Percentiles rank a stretch among this genome's conserved stretches.
Conservation (phyloP, 2,113 vertebrate species). For the Tragelaphus imberbis region DNA sequence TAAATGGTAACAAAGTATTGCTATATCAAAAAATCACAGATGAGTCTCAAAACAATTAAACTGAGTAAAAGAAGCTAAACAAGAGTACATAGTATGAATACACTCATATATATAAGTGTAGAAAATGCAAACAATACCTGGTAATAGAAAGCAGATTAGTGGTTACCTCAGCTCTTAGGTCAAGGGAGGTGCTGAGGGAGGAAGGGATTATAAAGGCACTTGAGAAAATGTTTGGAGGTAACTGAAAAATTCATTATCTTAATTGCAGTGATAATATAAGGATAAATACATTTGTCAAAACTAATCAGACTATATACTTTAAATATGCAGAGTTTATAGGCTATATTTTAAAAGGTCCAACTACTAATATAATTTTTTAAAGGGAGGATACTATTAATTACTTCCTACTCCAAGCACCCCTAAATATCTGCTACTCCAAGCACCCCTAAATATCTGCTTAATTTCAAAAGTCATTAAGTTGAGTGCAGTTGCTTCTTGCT, state of each 20-base stretch:
- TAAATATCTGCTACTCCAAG: no score
- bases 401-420: neutral
- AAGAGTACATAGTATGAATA: neutral
- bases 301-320: neutral
- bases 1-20: neutral
- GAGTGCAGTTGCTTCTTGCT: neutral
- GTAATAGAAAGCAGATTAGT: neutral
- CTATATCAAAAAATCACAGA: neutral
- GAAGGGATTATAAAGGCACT: neutral
- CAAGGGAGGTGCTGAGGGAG: neutral
- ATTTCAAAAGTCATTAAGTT: neutral
- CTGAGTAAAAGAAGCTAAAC: neutral
- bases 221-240: neutral
- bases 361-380: neutral
- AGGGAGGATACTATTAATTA: neutral
- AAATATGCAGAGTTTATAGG: neutral
- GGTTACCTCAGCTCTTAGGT: neutral
- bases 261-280: neutral
- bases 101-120: neutral
- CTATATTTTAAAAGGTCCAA: neutral
- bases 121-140: neutral
- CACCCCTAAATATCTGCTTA: no score
- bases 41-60: neutral
- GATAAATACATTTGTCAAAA: neutral
- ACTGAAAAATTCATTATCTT: neutral